These are phyloP conservation scores for Ibycter americanus DNA, from an alignment of 2,797 vertebrate genomes.

Conservation along the genomic window DNA sequence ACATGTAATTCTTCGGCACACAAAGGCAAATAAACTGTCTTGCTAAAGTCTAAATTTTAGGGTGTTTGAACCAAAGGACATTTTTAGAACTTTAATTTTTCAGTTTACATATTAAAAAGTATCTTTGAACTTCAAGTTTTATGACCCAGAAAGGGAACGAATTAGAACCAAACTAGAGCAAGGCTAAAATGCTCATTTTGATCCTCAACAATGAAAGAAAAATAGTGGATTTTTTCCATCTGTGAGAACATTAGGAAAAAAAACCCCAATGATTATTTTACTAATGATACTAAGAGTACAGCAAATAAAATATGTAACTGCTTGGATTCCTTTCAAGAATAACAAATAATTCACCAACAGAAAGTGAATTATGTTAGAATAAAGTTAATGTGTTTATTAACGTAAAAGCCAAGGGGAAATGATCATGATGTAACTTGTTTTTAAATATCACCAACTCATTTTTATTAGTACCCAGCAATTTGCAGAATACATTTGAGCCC, in stretches of 20 bases:
- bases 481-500: background rate
- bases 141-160: background rate
- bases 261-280: background rate
- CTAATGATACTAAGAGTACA: background rate
- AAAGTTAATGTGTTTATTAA: background rate
- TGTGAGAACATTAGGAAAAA: background rate
- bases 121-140: background rate
- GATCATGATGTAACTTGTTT: background rate
- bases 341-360: background rate
- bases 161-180: background rate
- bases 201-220: background rate
- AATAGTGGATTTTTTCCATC: background rate
- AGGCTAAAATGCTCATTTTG: background rate
- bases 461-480: background rate
- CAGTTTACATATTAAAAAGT: background rate
- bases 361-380: background rate
- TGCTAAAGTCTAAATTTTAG: background rate
- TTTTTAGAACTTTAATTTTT: background rate
- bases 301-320: background rate
- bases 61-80: background rate
- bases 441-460: background rate
- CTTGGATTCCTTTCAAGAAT: background rate
- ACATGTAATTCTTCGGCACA: background rate
- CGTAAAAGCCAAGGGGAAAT: background rate
- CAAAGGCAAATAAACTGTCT: background rate